Evolutionary conservation across 1,140 invertebrate genomes (phyloP), one percentile per base, ranked within the genome.

Genomic region (Ephestia elutella): DNA sequence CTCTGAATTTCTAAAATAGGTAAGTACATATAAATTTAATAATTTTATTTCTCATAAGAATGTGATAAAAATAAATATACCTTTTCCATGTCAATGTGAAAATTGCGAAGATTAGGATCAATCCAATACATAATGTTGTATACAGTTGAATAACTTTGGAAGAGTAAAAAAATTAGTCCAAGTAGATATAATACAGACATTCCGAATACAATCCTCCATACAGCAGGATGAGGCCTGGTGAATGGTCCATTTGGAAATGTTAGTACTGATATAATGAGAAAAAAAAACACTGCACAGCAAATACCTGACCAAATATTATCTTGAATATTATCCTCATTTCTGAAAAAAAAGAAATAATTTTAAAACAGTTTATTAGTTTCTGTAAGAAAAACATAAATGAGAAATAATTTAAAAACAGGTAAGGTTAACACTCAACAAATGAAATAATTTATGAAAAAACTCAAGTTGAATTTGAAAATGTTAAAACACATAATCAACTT

Each of bases 191-290:
- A 86, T 15, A 99, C 97, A 71, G 96, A 98, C 67, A 98, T 90
- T 58, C 95, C 95, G 89, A 97, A 97, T 2, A 96, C 93, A 73
- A 96, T 95, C 64, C 95, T 90, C 95, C 95, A 97, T 35, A 96
- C 85, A 18, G 94, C 95, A 19, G 95, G 95, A 91, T 96, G 95
- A 17, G 95, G 95, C 71, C 98, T 91, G 21, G 96, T 99, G 83
- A 99, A 99, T 57, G 98, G 98, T 59, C 98, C 98, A 93, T 99
- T 99, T 49, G 98, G 98, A 90, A 99, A 99, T 66, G 97, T 96
- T 65, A 99, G 90, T 25, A 98, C 93, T 65, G 97, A 98, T 76
- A 99, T 93, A 63, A 99, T 96, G 10, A 99, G 90, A 81, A 99
- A 99, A 87, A 99, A 98, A 82, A 98, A 97, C 54, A 97, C 92